Conservation (phyloP, 2,888 invertebrate species). For the Melinaea menophilus region DNA sequence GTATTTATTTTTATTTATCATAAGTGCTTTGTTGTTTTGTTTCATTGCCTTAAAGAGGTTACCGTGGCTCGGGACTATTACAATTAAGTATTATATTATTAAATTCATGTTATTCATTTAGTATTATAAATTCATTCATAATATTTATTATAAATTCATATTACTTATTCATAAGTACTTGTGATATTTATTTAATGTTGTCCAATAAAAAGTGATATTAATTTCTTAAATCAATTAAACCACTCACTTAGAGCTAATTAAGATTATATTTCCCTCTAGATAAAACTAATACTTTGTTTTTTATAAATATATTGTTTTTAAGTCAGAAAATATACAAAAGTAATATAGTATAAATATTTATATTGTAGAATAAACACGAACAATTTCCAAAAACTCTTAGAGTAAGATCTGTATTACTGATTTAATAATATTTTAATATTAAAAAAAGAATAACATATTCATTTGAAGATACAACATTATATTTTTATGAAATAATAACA, state of each 20-base stretch:
- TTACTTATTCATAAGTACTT: neutral
- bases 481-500: too few relatives aligned
- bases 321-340: neutral
- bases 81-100: too few relatives aligned
- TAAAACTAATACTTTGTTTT: neutral
- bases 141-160: too few relatives aligned
- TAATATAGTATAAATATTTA: neutral
- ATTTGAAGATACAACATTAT: too few relatives aligned
- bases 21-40: neutral
- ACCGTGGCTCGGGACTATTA: too few relatives aligned
- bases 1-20: neutral
- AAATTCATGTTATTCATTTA: neutral
- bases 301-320: neutral
- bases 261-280: neutral
- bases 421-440: too few relatives aligned
- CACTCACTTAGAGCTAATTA: neutral
- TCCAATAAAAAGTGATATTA: too few relatives aligned
- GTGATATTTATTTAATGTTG: too few relatives aligned
- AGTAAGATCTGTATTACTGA: too few relatives aligned
- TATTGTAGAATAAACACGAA: neutral
- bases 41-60: neutral
- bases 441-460: too few relatives aligned
- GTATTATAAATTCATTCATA: too few relatives aligned
- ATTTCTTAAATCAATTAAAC: neutral
- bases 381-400: too few relatives aligned